Base-by-base conservation (phyloP, 2,888 invertebrate species). In the Polydrusus tereticollis region DNA sequence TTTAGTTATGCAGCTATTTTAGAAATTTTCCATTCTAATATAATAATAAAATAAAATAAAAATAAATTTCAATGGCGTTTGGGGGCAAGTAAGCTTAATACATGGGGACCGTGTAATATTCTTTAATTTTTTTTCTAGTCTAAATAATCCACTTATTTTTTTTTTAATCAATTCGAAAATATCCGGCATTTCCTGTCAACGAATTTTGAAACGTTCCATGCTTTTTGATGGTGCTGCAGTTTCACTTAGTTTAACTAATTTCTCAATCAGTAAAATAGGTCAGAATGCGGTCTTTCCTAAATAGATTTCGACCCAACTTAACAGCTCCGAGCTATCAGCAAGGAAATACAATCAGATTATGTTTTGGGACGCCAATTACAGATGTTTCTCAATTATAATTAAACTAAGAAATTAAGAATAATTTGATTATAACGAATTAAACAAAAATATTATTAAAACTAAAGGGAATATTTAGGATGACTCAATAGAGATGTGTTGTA, bases 231-330 rank as follows among this genome's bases (percentile, higher is more conserved):
- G 2, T 3, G 16, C 41, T 41, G 14, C 16, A 41, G 7, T 50
- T 26, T 50, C 14, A 50, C n/a, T 50, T 14, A 14, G n/a, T 50
- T 20, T 26, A 50, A 14, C 50, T 50, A 50, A 50, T 50, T 50
- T 26, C 7, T 26, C 26, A 50, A 14, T 50, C 26, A 50, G 23
- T 50, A 26, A 50, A 50, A 50, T 50, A 26, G 50, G 50, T 50
- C 50, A 50, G n/a, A 50, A 14, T 50, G 50, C 50, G 50, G 50
- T 50, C 26, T 50, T 26, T 50, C 26, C 50, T 50, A 50, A 50
- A 50, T 50, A 26, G 50, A 50, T 50, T 50, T 50, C 8, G 14
- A 50, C 50, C 50, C 26, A 50, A 50, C 50, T 50, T 50, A 23
- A n/a, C 50, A 26, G 50, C 50, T 26, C 8, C 20, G 20, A 50